A percentile compares a stretch with the other conserved stretches of the same genome.
phyloP scores from a whole-genome alignment of 2,797 vertebrate species.

The Gallinago solitaria region DNA sequence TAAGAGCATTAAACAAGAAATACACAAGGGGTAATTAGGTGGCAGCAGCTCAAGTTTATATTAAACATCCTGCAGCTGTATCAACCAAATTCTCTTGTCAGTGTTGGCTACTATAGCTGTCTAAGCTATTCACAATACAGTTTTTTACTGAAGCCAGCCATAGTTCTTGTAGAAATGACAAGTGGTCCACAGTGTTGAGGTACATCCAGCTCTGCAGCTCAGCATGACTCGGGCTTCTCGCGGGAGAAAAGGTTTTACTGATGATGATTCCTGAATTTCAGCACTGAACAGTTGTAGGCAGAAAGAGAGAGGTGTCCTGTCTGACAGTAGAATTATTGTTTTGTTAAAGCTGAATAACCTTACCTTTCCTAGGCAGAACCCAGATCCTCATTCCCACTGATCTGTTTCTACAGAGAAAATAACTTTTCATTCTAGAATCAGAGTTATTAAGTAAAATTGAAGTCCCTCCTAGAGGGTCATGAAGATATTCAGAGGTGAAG shows the following conservation, averaged over 20 bases:
- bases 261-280: neutral
- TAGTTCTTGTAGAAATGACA: neutral
- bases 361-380: neutral
- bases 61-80: slow-evolving; percentile 48
- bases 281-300: neutral
- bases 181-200: neutral
- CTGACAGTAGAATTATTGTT: neutral
- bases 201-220: neutral
- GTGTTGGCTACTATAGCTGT: neutral
- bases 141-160: neutral
- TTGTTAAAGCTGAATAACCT: rapidly evolving
- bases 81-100: neutral
- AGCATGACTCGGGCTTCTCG: rapidly evolving
- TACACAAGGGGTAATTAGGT: slow-evolving; percentile 45
- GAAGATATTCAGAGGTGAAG: slow-evolving; percentile 8
- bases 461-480: neutral
- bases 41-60: slow-evolving; percentile 41
- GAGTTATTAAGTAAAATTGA: neutral
- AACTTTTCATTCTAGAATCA: neutral
- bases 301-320: neutral
- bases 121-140: neutral
- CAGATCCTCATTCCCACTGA: neutral
- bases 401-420: neutral
- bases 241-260: neutral
- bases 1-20: slow-evolving; percentile 45